Conservation (phyloP, 1,140 invertebrate genomes). For the Brachionus plicatilis region DNA sequence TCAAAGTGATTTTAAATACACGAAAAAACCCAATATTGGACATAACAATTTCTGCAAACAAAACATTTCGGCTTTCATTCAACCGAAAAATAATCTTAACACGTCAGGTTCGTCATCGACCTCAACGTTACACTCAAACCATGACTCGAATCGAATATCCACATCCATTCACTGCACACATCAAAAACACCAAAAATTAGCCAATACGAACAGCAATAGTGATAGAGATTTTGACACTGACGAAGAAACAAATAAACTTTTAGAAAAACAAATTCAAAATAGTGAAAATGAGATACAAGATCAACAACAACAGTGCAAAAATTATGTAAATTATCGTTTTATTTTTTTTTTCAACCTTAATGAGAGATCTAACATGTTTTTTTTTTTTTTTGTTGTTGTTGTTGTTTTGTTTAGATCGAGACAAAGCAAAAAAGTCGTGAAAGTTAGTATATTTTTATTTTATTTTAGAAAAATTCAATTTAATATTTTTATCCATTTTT, state of each 20-base stretch:
- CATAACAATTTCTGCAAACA: not conserved
- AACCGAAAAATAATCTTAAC: not conserved
- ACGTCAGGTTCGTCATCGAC: not conserved
- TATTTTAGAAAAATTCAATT: not conserved
- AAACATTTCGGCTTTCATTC: not conserved
- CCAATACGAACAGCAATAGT: not conserved
- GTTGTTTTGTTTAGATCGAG: not conserved
- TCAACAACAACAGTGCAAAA: constrained; percentile 41
- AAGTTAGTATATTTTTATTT: constrained; percentile 7
- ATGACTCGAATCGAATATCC: not conserved
- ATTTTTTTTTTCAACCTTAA: not conserved
- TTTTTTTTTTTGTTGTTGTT: not conserved
- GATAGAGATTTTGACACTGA: constrained; percentile 53
- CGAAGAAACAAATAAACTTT: constrained; percentile 54
- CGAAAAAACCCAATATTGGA: not conserved
- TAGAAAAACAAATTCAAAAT: constrained; percentile 48
- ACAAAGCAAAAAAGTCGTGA: constrained; percentile 19
- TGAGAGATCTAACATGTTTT: constrained; percentile 2
- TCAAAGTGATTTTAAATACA: not conserved
- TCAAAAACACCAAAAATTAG: not conserved
- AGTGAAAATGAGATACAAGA: constrained; percentile 47
- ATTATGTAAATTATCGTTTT: not conserved
- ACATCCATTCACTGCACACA: not conserved
- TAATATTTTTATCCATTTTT: constrained; percentile 7
- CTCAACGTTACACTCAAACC: not conserved